A percentile compares a stretch with the other conserved stretches of the same genome.
Evolutionary conservation across 2,888 invertebrate genomes (phyloP).

Genomic region (Nasonovia ribisnigri): DNA sequence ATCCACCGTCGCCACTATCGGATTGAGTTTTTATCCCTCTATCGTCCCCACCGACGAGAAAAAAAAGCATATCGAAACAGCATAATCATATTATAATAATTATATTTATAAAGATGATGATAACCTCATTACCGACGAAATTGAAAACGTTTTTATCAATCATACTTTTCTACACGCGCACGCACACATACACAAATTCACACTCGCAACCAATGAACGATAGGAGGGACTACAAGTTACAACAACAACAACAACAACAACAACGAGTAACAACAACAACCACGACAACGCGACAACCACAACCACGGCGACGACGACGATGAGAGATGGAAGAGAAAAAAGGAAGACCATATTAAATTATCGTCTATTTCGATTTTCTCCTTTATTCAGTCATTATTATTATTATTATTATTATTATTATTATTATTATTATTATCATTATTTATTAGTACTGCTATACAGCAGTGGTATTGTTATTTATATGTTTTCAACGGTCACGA

Average conservation of each 20-base stretch:
- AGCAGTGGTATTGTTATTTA: conserved; percentile 46
- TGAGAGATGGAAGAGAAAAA: conserved; percentile 11
- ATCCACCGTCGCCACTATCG: neutral
- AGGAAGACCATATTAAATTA: conserved; percentile 57
- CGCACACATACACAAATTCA: neutral
- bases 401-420: conserved; percentile 47
- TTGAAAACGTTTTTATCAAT: conserved; percentile 60
- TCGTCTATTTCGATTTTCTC: conserved; percentile 47
- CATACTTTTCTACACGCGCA: neutral
- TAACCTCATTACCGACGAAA: conserved; percentile 29
- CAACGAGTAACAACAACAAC: too few species aligned
- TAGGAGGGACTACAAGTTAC: neutral
- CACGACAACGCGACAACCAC: neutral
- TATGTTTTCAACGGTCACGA: conserved; percentile 64
- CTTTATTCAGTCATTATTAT: conserved; percentile 52
- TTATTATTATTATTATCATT: conserved; percentile 36
- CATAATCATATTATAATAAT: conserved; percentile 4
- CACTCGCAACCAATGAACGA: neutral
- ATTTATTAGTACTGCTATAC: conserved; percentile 25
- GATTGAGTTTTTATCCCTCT: conserved; percentile 13
- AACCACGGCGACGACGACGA: neutral
- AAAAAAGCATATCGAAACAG: conserved; percentile 47
- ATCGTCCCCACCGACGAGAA: neutral
- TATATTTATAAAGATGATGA: conserved; percentile 10
- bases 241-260: neutral